Evolutionary conservation across 2,113 vertebrate species (phyloP), one percentile per base, ranked within the genome.

Genomic region (Neoarius graeffei): DNA sequence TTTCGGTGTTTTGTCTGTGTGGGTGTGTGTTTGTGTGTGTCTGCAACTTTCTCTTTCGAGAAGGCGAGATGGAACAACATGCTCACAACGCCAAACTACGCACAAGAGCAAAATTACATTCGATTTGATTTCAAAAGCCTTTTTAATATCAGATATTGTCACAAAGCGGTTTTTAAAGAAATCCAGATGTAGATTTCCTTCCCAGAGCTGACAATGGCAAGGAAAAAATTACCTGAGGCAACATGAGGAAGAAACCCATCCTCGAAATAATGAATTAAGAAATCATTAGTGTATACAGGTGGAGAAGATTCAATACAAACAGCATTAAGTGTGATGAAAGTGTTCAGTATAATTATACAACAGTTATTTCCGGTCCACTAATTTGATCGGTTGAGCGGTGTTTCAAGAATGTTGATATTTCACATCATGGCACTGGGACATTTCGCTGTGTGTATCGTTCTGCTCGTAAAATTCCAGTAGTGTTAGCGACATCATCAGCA

Each of bases 1-100:
- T 80, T 88, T 56, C 77, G 59, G 50, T 90, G 69, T 84, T 88
- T 86, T 89, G 92, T 91, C 84, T 90, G 83, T 90, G 19, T 93
- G 91, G 92, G 69, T 80, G 59, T 79, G 67, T 35, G 67, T 67
- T 13, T 88, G 56, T 86, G 71, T 91, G 90, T 91, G 84, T 90
- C 85, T 66, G 76, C 71, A 67, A 88, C 87, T 92, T 91, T 91
- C 67, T 93, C 91, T 90, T 91, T 89, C 8, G 1, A 42, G 27
- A 42, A 62, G 30, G 17, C 56, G 35, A 35, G 57, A 60, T 54
- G 50, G 76, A 54, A n/a, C 23, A 54, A n/a, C 50, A 7, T 8
- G 25, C 23, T 79, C 74, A 54, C 48, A 11, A 11, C 10, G 2
- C 17, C 48, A 0, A 25, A 25, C 20, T 14, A 11, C 10, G n/a